Base-by-base conservation (phyloP, 2,888 invertebrate species). In the Nomada ruficornis region DNA sequence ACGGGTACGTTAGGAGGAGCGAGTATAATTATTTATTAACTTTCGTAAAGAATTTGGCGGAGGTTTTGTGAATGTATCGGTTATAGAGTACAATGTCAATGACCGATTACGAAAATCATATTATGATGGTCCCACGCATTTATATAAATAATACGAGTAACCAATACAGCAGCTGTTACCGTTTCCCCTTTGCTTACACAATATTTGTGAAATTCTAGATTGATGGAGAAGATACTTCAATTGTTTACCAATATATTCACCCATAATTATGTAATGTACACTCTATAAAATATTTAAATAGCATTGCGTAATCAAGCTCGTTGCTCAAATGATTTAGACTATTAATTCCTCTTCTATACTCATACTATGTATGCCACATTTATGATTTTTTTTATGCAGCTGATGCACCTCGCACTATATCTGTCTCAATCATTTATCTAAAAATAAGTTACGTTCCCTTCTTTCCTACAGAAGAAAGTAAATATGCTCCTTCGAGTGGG, bases 31-130 rank as follows among this genome's bases (percentile, higher is more conserved):
- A 13, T 23, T 55, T 55, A 36, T 23, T 23, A 23, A 26, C 1
- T 42, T 36, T 42, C 2, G 18, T 50, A 26, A 60, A 50, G 0
- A 29, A 67, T 74, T 80, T 57, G 10, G 67, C 20, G 42, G n/a
- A 15, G 42, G 13, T 67, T 60, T 67, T 57, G 42, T 11, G 36
- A 55, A 42, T 79, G 62, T 54, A 67, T 64, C 26, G 74, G 57
- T 76, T 5, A 55, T 57, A 54, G 52, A 65, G 50, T 15, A 54
- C 20, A 80, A 69, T 77, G 81, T 72, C 77, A 78, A 86, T 73
- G 81, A 83, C 75, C 83, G 81, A 83, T 83, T 81, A 77, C 18
- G 57, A 23, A 44, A 23, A 59, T 83, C 60, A 50, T 57, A 36
- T 29, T 26, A 52, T 23, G 36, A 36, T 36, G 36, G 10, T 7